phyloP scores from a whole-genome alignment of 2,113 vertebrate genomes.

The Pimephales promelas region DNA sequence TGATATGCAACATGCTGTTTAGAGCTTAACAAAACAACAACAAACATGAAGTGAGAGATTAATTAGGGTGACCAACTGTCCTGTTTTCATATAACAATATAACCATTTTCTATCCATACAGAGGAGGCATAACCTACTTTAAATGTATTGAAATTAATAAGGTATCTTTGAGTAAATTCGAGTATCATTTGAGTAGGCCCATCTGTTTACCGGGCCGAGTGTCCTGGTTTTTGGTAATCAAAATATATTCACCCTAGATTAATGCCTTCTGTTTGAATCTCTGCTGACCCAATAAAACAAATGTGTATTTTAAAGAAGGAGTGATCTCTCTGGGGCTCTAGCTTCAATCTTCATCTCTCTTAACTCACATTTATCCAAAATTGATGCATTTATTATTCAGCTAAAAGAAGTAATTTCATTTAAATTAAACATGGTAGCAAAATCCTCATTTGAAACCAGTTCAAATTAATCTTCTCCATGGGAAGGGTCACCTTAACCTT shows the following conservation, averaged over 20 bases:
- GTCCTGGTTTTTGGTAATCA: too few relatives aligned
- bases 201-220: too few relatives aligned
- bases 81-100: too few relatives aligned
- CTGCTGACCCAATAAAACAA: neutral
- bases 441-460: neutral
- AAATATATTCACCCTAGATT: too few relatives aligned
- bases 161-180: too few relatives aligned
- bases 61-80: too few relatives aligned
- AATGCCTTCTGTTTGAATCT: neutral
- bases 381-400: neutral
- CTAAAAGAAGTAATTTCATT: neutral
- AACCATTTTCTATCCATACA: too few relatives aligned
- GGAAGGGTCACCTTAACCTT: neutral
- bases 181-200: too few relatives aligned
- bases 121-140: too few relatives aligned
- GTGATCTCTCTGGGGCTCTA: neutral
- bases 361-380: neutral
- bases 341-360: neutral
- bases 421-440: neutral
- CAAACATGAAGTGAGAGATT: neutral
- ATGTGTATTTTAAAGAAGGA: neutral
- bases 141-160: too few relatives aligned
- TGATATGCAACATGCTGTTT: neutral
- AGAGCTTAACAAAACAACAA: neutral
- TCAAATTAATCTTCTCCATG: neutral